Evolutionary conservation across 1,140 invertebrate species (phyloP).

Genomic region (Heliconius himera): DNA sequence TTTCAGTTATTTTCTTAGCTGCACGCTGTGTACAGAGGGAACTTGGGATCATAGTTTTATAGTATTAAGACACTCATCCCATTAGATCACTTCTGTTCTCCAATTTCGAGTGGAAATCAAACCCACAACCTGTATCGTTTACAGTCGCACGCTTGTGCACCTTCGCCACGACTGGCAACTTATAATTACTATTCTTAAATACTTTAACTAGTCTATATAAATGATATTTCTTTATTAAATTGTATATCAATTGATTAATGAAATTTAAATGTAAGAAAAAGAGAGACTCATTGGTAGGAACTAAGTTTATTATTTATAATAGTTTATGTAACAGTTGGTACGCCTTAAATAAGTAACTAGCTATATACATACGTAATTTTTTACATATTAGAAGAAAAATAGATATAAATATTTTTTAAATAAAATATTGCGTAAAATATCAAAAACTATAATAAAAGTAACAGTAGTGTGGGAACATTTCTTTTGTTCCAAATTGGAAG

Average conservation of each 20-base stretch:
- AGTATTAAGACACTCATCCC: too few species aligned
- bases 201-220: neutral
- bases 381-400: neutral
- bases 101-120: too few species aligned
- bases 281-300: neutral
- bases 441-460: slow-evolving; percentile 30
- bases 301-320: too few species aligned
- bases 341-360: neutral
- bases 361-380: neutral
- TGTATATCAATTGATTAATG: neutral
- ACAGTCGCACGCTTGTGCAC: too few species aligned
- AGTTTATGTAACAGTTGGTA: neutral
- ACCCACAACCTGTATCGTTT: too few species aligned
- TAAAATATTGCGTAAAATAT: neutral
- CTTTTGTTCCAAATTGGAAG: slow-evolving; percentile 47
- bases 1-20: too few species aligned
- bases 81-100: too few species aligned
- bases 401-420: neutral
- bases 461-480: slow-evolving; percentile 49
- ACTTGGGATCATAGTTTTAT: too few species aligned
- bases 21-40: too few species aligned
- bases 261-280: neutral
- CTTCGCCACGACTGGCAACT: too few species aligned
- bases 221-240: neutral
- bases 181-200: too few species aligned